A percentile compares a stretch with the other conserved stretches of the same genome.
phyloP scores from a whole-genome alignment of 2,888 invertebrate genomes.

The Pollenia labialis region DNA sequence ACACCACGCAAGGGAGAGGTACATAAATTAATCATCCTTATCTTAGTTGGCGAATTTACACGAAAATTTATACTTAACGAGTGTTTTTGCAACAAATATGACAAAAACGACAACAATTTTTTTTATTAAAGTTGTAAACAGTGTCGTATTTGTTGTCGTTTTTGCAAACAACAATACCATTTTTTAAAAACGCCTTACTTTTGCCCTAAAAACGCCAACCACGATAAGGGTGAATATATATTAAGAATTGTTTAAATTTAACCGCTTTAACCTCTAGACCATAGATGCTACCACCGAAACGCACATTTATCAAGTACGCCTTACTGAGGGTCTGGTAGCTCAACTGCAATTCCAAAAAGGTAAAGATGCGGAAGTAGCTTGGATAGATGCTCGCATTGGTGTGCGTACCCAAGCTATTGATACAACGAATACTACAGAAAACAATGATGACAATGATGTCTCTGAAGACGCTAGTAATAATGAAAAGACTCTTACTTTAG shows the following conservation, averaged over 20 bases:
- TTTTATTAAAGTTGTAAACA: no score
- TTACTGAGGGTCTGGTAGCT: constrained; percentile 96
- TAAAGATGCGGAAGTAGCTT: constrained; percentile 97
- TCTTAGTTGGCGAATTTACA: no score
- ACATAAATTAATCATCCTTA: constrained; percentile 7
- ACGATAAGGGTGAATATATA: neutral
- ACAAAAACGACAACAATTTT: no score
- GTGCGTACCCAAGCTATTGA: constrained; percentile 87
- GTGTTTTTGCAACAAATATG: no score
- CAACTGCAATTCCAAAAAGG: constrained; percentile 93
- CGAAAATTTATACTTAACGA: no score
- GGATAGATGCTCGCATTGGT: constrained; percentile 93
- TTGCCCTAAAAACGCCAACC: no score
- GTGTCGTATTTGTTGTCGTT: no score
- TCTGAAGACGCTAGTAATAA: constrained; percentile 76
- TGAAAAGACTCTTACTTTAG: constrained; percentile 88
- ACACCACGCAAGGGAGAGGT: constrained; percentile 92
- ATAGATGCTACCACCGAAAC: constrained; percentile 99
- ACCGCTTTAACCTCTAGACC: constrained; percentile 73
- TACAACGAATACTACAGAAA: constrained; percentile 79
- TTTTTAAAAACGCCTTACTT: no score
- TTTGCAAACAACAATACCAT: no score
- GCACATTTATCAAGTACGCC: constrained; percentile 97
- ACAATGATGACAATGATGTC: constrained; percentile 65
- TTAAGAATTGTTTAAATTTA: neutral